Evolutionary conservation across 2,888 invertebrate species (phyloP).

Genomic region (Branchinecta sandiegonensis): DNA sequence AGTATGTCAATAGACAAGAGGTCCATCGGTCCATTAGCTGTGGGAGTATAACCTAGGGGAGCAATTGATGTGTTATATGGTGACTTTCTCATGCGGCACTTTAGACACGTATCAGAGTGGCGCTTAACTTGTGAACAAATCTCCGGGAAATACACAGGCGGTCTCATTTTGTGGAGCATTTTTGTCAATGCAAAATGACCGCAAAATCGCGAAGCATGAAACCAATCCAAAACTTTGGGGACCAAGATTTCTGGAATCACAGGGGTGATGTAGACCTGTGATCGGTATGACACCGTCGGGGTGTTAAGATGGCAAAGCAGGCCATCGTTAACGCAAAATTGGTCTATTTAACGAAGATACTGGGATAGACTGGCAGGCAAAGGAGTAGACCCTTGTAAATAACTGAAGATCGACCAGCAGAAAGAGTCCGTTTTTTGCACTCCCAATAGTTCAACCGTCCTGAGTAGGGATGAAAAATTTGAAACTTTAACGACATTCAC

Average conservation of each 20-base stretch:
- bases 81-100: neutral
- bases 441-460: neutral
- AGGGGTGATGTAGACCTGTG: too few species aligned
- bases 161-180: neutral
- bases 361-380: too few species aligned
- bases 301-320: too few species aligned
- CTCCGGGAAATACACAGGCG: neutral
- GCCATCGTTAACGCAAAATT: too few species aligned
- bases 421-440: neutral
- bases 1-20: neutral
- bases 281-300: too few species aligned
- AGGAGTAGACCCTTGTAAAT: too few species aligned
- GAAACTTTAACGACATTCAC: neutral
- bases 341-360: too few species aligned
- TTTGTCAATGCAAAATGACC: too few species aligned
- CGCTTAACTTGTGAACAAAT: neutral
- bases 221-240: too few species aligned
- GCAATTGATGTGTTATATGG: neutral
- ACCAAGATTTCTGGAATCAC: too few species aligned
- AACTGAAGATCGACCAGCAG: neutral
- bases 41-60: neutral
- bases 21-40: neutral
- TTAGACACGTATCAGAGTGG: neutral
- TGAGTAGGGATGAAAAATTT: neutral
- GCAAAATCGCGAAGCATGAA: too few species aligned